Evolutionary conservation across 2,113 vertebrate genomes (phyloP).

Genomic region (Sturnus vulgaris): DNA sequence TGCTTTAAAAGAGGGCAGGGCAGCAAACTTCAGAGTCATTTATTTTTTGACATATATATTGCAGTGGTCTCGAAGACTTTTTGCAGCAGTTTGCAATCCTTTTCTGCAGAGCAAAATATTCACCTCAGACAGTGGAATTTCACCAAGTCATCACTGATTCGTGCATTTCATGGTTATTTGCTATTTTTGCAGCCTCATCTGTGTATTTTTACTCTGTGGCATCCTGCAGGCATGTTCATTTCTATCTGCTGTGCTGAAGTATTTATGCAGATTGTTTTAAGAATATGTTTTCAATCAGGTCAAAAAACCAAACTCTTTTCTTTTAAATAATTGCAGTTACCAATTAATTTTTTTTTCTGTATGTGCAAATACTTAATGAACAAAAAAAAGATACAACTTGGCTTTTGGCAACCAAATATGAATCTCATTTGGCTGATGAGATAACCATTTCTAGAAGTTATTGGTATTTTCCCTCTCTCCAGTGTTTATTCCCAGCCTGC

Average conservation of each 20-base stretch:
- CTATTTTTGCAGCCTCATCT: constrained; percentile 3
- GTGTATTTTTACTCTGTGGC: neutral
- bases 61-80: neutral
- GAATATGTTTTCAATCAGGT: neutral
- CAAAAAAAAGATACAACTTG: neutral
- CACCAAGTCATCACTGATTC: neutral
- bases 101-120: neutral
- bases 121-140: neutral
- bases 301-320: neutral
- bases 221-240: neutral
- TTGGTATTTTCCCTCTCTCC: neutral
- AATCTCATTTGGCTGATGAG: neutral
- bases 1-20: neutral
- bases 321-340: neutral
- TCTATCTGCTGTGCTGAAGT: neutral
- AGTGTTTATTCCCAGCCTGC: neutral
- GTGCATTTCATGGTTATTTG: neutral
- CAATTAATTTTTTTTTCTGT: neutral
- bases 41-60: constrained; percentile 39
- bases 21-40: constrained; percentile 28
- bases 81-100: constrained; percentile 39
- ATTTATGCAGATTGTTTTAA: neutral
- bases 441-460: neutral
- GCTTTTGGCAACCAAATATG: neutral
- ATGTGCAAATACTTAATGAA: neutral